Conservation (phyloP, 2,888 invertebrate genomes). For the Dryomyza anilis region DNA sequence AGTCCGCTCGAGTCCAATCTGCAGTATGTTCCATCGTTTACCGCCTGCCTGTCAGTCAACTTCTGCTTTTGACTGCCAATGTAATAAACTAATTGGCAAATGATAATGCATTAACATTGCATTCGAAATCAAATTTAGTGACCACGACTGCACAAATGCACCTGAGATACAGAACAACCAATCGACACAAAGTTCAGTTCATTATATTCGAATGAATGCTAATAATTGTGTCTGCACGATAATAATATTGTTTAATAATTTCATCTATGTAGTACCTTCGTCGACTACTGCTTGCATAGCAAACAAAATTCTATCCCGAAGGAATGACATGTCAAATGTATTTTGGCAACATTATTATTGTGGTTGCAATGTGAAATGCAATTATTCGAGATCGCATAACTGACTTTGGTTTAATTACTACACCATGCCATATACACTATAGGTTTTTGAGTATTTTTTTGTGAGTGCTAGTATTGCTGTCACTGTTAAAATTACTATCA, state of each 20-base stretch:
- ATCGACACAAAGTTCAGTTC: no score
- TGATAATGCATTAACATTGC: conserved; percentile 19
- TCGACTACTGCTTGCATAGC: not conserved
- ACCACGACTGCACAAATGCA: not conserved
- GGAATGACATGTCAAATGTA: conserved; percentile 36
- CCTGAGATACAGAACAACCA: no score
- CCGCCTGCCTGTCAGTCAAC: not conserved
- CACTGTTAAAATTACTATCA: conserved; percentile 3
- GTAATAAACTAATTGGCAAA: conserved; percentile 21
- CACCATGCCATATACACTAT: not conserved
- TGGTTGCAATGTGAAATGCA: conserved; percentile 28
- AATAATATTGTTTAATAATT: conserved; percentile 9
- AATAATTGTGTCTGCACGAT: conserved; percentile 10
- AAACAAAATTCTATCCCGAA: conserved; percentile 31
- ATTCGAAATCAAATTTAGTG: conserved; percentile 8
- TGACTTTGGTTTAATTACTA: not conserved
- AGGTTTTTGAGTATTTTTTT: not conserved
- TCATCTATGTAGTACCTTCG: not conserved
- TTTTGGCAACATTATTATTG: conserved; percentile 29
- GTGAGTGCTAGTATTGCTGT: not conserved
- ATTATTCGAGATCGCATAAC: conserved; percentile 6
- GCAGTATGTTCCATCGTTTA: not conserved
- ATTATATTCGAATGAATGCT: no score
- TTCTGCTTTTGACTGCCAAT: conserved; percentile 5
- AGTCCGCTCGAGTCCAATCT: no score